Base-by-base conservation (phyloP, 2,888 invertebrate species). In the Drosophila siamana region DNA sequence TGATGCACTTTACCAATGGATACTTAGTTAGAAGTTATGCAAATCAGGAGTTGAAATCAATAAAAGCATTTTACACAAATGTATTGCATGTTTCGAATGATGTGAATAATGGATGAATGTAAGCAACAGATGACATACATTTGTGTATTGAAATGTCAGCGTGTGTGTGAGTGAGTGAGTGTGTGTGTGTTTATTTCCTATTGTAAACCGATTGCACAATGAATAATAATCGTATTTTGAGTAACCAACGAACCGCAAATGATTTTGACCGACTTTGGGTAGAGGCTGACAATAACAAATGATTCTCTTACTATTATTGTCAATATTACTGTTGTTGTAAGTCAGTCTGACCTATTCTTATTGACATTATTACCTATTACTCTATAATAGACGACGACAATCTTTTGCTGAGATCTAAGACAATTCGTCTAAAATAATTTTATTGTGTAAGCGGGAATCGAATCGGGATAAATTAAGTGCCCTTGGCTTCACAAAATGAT, bases 61-160 rank as follows among this genome's bases (percentile, higher is more conserved):
- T 60, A 70, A 48, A 75, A 74, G 76, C 76, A 57, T 66, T 40
- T 51, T 52, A 60, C 48, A 43, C 61, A 55, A 56, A 57, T 71
- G 47, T 41, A 26, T 61, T n/a, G n/a, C 36, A 41, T 52, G 52
- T 38, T 56, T 38, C 43, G 44, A 66, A 36, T 60, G 62, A 62
- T 33, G 33, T 63, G 62, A 56, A 63, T 63, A 47, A 56, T 56
- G 46, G 36, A 46, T 56, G 56, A 46, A 16, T 56, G 52, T 4
- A 11, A 40, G 50, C 36, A 36, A 11, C 2, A 47, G 33, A 33
- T n/a, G 15, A 54, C 9, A 41, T 8, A 54, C 40, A 41, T 22
- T 54, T n/a, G 50, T 22, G 24, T 26, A 11, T 38, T n/a, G n/a
- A 11, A 9, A 11, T 30, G 9, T 30, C 30, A 41, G 19, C 13